Conservation (phyloP, 2,888 invertebrate genomes). For the Troides oblongomaculatus region DNA sequence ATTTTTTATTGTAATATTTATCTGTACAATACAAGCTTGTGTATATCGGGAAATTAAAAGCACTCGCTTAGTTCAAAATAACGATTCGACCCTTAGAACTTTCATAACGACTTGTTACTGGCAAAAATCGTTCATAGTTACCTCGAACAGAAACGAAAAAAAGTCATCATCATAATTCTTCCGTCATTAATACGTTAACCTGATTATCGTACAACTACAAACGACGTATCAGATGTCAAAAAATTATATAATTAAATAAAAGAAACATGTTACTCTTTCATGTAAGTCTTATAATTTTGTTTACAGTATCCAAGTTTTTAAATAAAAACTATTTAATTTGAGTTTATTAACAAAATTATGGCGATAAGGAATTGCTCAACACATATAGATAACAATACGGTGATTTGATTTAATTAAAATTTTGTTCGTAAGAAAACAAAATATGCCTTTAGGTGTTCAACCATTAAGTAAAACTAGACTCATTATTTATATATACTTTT, state of each 20-base stretch:
- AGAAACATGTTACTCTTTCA: constrained; percentile 11
- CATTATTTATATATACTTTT: neutral
- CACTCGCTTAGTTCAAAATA: too few relatives aligned
- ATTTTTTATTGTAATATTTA: too few relatives aligned
- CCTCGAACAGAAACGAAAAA: neutral
- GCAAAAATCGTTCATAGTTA: neutral
- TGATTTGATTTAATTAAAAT: too few relatives aligned
- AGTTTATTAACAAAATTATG: neutral
- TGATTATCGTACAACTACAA: neutral
- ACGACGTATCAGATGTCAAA: neutral
- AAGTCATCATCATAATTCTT: neutral
- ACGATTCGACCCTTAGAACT: neutral
- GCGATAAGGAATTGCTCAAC: too few relatives aligned
- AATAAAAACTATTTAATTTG: neutral
- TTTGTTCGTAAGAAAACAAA: too few relatives aligned
- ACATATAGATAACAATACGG: too few relatives aligned
- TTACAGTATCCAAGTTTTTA: neutral
- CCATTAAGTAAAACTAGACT: too few relatives aligned
- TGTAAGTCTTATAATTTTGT: constrained; percentile 5
- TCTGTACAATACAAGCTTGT: too few relatives aligned
- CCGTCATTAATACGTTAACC: neutral
- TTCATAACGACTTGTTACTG: neutral
- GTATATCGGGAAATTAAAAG: too few relatives aligned
- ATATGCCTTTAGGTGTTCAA: too few relatives aligned
- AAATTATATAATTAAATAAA: constrained; percentile 2